Conservation (phyloP, 2,888 invertebrate genomes). For the Synergus japonicus region DNA sequence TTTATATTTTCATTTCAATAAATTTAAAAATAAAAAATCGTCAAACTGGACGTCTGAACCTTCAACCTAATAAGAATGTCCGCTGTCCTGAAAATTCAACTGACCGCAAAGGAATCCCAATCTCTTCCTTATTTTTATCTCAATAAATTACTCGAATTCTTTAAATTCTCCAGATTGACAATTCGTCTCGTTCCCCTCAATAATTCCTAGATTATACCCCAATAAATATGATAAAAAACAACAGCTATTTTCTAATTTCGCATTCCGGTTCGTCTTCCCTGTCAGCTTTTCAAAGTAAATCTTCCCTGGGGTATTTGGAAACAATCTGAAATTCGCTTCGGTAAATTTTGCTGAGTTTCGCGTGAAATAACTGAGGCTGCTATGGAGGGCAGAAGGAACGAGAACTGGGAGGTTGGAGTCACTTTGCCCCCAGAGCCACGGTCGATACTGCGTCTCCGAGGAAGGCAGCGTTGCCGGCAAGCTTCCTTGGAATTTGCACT, state of each 20-base stretch:
- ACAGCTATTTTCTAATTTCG: not conserved
- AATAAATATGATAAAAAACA: not conserved
- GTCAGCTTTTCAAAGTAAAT: not conserved
- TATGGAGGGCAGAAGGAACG: conserved; percentile 48
- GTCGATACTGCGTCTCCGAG: conserved; percentile 67
- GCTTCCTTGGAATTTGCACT: conserved; percentile 68
- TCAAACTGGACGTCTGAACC: no score
- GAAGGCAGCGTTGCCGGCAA: conserved; percentile 70
- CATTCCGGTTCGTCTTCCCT: not conserved
- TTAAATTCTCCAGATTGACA: no score
- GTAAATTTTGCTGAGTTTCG: conserved; percentile 43
- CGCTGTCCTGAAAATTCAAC: no score
- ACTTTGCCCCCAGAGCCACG: conserved; percentile 69
- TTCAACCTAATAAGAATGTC: no score
- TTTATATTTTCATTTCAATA: no score
- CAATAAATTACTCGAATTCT: no score
- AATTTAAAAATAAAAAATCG: no score
- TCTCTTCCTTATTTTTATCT: no score
- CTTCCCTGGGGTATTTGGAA: not conserved
- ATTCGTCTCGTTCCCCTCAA: not conserved
- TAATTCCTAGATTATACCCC: not conserved
- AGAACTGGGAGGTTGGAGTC: conserved; percentile 64
- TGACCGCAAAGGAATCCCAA: no score
- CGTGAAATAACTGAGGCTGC: conserved; percentile 48
- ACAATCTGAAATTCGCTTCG: conserved; percentile 27